Evolutionary conservation across 2,888 invertebrate species (phyloP).

Genomic region (Mesorhabditis spiculigera): DNA sequence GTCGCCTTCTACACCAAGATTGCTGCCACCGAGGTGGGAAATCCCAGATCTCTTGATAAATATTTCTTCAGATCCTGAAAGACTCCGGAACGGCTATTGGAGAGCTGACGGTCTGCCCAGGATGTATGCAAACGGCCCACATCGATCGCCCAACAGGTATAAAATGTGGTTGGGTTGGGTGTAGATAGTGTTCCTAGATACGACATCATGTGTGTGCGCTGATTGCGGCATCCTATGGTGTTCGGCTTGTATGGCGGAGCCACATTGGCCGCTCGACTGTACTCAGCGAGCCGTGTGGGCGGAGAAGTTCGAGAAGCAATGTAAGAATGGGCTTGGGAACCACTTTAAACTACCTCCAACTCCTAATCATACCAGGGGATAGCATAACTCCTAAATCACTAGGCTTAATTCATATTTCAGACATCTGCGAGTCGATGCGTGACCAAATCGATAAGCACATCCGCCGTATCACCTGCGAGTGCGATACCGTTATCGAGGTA

Average conservation of each 20-base stretch:
- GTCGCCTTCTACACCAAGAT: slow-evolving; percentile 32
- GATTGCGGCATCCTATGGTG: slow-evolving; percentile 38
- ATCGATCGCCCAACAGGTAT: slow-evolving; percentile 18
- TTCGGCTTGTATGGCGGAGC: slow-evolving; percentile 29
- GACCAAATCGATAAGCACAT: slow-evolving; percentile 5
- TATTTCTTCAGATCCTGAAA: slow-evolving; percentile 12
- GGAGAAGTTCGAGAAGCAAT: slow-evolving; percentile 32
- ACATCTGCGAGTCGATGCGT: background rate
- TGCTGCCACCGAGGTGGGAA: background rate
- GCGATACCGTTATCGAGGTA: background rate
- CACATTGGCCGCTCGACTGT: slow-evolving; percentile 46
- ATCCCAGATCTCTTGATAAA: background rate
- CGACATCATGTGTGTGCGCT: slow-evolving; percentile 19
- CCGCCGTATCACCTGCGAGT: background rate
- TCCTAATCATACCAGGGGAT: no score
- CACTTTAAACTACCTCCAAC: background rate
- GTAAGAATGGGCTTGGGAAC: slow-evolving; percentile 8
- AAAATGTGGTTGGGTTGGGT: background rate
- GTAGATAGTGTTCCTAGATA: slow-evolving; percentile 7
- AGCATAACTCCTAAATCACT: no score
- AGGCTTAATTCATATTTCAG: background rate
- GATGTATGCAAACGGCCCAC: slow-evolving; percentile 26
- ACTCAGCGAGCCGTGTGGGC: slow-evolving; percentile 27
- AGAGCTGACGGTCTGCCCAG: slow-evolving; percentile 30
- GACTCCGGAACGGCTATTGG: slow-evolving; percentile 17